Base-by-base conservation (phyloP, 2,888 invertebrate genomes). In the Nomada hirtipes region DNA sequence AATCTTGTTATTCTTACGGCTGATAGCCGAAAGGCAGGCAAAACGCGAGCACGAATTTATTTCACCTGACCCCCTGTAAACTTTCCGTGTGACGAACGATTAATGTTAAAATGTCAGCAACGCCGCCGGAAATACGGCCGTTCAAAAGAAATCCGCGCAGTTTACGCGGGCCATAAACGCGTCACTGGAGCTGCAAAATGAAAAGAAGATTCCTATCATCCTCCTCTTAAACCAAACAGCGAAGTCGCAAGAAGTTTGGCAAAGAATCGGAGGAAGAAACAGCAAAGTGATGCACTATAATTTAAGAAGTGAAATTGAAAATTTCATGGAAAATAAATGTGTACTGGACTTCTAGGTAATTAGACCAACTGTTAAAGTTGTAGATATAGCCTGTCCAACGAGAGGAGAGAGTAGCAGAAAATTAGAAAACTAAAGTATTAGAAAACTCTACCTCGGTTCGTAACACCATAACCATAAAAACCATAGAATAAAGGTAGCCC, bases 121-220 rank as follows among this genome's bases (percentile, higher is more conserved):
- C 15, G 26, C 63, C 9, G 60, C 15, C 42, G 4, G n/a, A 63
- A 72, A 61, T 18, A 15, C n/a, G 23, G 7, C 7, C 26, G 4
- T 63, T 53, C 71, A 18, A 63, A 63, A 42, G 53, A 53, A 53
- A 71, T 18, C n/a, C 3, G 61, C 15, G 2, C 50, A 11, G 20
- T 71, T 71, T 50, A 71, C 50, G 60, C 60, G 60, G 36, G 18
- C 71, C 23, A 36, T 71, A 71, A 71, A 61, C 71, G 71, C 53
- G 23, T 63, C 72, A 9, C 4, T 23, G 13, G 15, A 4, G 59
- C 15, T 36, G 60, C 60, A 36, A 52, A 61, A 52, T 23, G 61
- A 72, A 63, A 72, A 72, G 52, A 10, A 26, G n/a, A 53, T 53
- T 23, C 23, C 7, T 18, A 23, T 15, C 15, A 2, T 50, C 18